These are phyloP conservation scores for Eulimnadia texana DNA, from an alignment of 1,140 invertebrate genomes.

Conservation along the genomic window DNA sequence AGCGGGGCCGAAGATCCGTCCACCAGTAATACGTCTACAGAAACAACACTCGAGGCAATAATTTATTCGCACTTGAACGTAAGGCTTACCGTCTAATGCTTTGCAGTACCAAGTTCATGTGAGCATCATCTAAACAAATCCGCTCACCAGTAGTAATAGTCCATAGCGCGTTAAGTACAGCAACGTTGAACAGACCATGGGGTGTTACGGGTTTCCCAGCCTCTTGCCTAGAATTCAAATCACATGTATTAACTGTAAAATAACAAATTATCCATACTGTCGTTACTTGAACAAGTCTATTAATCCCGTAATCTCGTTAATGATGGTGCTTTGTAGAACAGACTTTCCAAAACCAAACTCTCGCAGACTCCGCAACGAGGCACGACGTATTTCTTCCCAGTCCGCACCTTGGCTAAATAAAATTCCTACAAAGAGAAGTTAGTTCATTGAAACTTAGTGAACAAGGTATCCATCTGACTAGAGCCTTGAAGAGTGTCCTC, in stretches of 20 bases:
- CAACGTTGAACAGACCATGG: not conserved
- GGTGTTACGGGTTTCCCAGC: not conserved
- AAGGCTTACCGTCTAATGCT: not conserved
- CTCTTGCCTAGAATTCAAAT: not conserved
- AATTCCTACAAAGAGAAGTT: not conserved
- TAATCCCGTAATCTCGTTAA: not conserved
- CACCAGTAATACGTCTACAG: no score
- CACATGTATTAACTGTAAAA: not conserved
- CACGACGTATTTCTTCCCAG: not conserved
- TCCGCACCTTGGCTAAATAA: not conserved
- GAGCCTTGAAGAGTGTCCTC: no score
- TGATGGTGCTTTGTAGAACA: not conserved
- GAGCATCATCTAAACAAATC: not conserved
- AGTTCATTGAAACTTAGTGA: not conserved
- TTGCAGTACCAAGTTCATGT: not conserved
- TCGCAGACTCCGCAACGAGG: not conserved
- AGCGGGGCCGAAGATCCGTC: no score
- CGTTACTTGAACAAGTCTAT: not conserved
- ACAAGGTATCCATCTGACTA: no score
- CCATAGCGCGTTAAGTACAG: conserved; percentile 7
- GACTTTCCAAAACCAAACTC: not conserved
- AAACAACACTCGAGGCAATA: not conserved
- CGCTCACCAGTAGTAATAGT: conserved; percentile 1
- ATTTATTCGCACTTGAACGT: not conserved
- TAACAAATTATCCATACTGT: not conserved